Base-by-base conservation (phyloP, 1,140 invertebrate species). In the Gryon sp. region DNA sequence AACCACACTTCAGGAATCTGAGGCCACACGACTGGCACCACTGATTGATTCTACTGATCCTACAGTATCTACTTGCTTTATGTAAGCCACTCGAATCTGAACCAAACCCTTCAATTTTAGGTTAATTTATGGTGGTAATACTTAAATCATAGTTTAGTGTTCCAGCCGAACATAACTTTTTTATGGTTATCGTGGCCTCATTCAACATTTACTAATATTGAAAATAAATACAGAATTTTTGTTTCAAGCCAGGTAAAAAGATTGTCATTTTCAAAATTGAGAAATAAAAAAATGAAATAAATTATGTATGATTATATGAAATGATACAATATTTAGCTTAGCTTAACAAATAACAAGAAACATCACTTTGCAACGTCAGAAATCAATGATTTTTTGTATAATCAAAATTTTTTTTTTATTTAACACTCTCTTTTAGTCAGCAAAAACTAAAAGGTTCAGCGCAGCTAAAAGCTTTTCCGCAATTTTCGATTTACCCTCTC, bases 1-100 rank as follows among this genome's bases (percentile, higher is more conserved):
- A 55, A 75, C 60, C 70, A 66, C 70, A 60, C 20, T 66, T 52
- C 41, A 46, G 48, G 41, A 73, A 62, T 57, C 48, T 60, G 57
- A 63, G 18, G 40, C 57, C 32, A 46, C 59, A 57, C 40, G 43
- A 18, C 50, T 45, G 5, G 34, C 24, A 50, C 43, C 11, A 41
- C 32, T 66, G 70, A 74, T 65, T 74, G 60, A 55, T 73, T 72
- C 26, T 19, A 52, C 65, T 60, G 46, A 53, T 45, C 36, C 57
- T 62, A 4, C 46, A 55, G 22, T 62, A 5, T 12, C 48, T 55
- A 45, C 19, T 40, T 12, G 14, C 7, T 28, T 19, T 62, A 60
- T 45, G 30, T 55, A 72, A 72, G 57, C 68, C 40, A 62, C 55
- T 72, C 40, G 52, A 62, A 60, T 62, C 43, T 11, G 30, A 38